Base-by-base conservation (phyloP, 1,140 invertebrate species). In the Sinonovacula constricta region DNA sequence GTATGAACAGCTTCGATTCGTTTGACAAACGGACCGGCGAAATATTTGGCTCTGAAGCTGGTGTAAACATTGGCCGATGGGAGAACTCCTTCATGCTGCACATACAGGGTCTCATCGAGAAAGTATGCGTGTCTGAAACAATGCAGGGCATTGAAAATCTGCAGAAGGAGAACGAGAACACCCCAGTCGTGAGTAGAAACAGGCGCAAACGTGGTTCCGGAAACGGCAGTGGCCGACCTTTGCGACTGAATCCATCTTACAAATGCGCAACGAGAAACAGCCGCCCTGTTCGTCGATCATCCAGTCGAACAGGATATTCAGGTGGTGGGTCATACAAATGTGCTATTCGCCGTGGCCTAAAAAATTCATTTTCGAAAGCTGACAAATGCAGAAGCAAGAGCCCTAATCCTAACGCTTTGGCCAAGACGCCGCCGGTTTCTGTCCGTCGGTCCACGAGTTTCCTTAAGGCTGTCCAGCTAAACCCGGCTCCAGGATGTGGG, bases 101-200 rank as follows among this genome's bases (percentile, higher is more conserved):
- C 30, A 72, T 72, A 36, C 56, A 72, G 18, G 36, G 28, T 33
- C 26, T 72, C 22, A 72, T 72, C 14, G 49, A 51, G 57, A 72
- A 72, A 3, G 70, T 72, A 10, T 39, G 63, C 30, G 59, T 72
- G 26, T 60, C 56, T 26, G 70, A 72, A n/a, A 49, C 31, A 28
- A 28, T 72, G 31, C 63, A 45, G 22, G 54, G 62, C 14, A 72
- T 34, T 53, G 30, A 45, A 33, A 59, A 72, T 33, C 31, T 60
- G 15, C 45, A 49, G 3, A 31, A 24, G 12, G 56, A 30, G 14
- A 59, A 72, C 24, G 18, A 62, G 10, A 72, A 72, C 53, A 59
- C 56, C 24, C 62, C 62, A 7, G 15, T 72, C 33, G 28, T 39
- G 22, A 22, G 2, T 0, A 62, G 26, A 63, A 2, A 1, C 28